A percentile compares a stretch with the other conserved stretches of the same genome.
phyloP scores from a whole-genome alignment of 2,888 invertebrate species.

The Parochlus steinenii region DNA sequence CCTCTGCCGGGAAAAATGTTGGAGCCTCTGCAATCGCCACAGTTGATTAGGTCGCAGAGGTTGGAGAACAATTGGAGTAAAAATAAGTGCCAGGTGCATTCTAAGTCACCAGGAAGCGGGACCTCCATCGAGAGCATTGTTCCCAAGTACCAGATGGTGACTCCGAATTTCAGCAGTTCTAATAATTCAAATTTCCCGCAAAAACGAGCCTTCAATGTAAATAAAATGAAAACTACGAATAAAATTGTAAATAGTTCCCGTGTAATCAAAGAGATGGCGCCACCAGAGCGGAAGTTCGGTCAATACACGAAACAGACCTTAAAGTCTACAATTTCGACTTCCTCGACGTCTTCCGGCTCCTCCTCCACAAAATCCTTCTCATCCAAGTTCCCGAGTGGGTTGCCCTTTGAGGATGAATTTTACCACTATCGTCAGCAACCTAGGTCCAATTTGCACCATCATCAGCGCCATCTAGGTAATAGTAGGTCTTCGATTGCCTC shows the following conservation, averaged over 20 bases:
- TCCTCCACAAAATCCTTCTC: slow-evolving; percentile 20
- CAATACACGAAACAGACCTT: slow-evolving; percentile 2
- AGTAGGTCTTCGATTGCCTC: not conserved
- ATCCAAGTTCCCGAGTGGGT: slow-evolving; percentile 28
- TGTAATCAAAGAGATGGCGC: too few species aligned
- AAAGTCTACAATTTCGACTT: slow-evolving; percentile 6
- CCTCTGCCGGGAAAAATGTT: not conserved
- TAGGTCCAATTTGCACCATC: too few species aligned
- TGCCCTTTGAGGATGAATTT: slow-evolving; percentile 31
- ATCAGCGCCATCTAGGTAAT: too few species aligned
- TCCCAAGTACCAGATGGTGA: slow-evolving; percentile 19
- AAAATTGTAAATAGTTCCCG: slow-evolving; percentile 5
- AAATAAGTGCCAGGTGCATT: slow-evolving; percentile 13
- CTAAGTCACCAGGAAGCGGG: slow-evolving; percentile 19
- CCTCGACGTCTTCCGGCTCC: slow-evolving; percentile 8
- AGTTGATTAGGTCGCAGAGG: slow-evolving; percentile 7
- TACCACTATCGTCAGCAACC: slow-evolving; percentile 13
- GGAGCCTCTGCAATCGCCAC: slow-evolving; percentile 8
- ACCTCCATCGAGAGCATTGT: slow-evolving; percentile 19
- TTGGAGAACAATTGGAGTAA: slow-evolving; percentile 6
- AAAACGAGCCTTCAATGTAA: slow-evolving; percentile 24
- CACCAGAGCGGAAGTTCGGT: too few species aligned
- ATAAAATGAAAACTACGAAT: slow-evolving; percentile 5
- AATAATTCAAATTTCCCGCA: slow-evolving; percentile 17
- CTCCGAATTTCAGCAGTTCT: not conserved